Conservation (phyloP, 2,113 vertebrate genomes). For the Elephas maximus region DNA sequence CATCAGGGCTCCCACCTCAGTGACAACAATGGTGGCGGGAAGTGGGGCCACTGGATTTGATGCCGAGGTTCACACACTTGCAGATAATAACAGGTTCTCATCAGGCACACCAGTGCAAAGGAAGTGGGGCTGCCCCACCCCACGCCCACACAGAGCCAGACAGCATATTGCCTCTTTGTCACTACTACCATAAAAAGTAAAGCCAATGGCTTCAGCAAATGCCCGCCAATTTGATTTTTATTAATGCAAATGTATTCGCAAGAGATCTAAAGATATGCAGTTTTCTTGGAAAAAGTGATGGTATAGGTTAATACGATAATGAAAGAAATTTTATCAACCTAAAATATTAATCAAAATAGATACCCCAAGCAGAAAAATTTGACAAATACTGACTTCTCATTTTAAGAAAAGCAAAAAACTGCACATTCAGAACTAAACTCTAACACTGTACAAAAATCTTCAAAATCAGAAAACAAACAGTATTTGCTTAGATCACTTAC, state of each 20-base stretch:
- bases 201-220: not conserved
- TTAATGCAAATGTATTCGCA: not conserved
- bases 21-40: not conserved
- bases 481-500: not conserved
- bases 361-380: constrained; percentile 28
- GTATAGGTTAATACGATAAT: not conserved
- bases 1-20: not conserved
- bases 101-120: not conserved
- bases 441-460: not conserved
- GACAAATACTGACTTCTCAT: constrained; percentile 40
- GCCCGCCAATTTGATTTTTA: not conserved
- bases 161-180: not conserved
- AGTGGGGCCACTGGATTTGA: not conserved
- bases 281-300: constrained; percentile 12
- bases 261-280: not conserved
- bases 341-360: constrained; percentile 55
- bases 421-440: not conserved
- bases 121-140: not conserved
- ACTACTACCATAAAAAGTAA: constrained; percentile 22
- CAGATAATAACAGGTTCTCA: not conserved
- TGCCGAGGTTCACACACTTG: not conserved
- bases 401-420: not conserved
- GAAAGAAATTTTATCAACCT: not conserved
- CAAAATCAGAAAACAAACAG: not conserved
- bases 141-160: not conserved